phyloP scores from a whole-genome alignment of 1,140 invertebrate genomes.

The Drosophila azteca region DNA sequence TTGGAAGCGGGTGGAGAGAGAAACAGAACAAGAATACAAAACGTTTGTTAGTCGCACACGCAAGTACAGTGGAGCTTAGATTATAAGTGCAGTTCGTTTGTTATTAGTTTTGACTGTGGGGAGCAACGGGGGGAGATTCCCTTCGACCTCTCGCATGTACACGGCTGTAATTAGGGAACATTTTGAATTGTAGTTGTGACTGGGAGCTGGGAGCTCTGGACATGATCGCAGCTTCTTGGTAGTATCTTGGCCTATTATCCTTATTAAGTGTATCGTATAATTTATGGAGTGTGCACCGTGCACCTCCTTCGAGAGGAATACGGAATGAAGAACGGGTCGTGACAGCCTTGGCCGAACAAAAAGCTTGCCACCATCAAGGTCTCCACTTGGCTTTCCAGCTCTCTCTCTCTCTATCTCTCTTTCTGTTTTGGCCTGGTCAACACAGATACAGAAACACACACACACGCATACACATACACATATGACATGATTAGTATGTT shows the following conservation, averaged over 20 bases:
- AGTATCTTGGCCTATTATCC: too few relatives aligned
- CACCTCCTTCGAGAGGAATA: too few relatives aligned
- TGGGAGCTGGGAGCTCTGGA: too few relatives aligned
- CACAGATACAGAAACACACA: conserved; percentile 21
- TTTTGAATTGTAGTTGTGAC: too few relatives aligned
- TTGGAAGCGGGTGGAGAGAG: conserved; percentile 7
- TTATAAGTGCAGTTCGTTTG: not conserved
- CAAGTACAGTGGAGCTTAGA: conserved; percentile 13
- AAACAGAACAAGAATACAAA: conserved; percentile 37
- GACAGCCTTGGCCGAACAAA: conserved; percentile 72
- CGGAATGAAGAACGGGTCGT: conserved; percentile 21
- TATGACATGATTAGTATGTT: conserved; percentile 83
- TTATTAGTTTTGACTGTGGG: too few relatives aligned
- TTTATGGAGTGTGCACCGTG: too few relatives aligned
- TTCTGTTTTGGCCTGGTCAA: conserved; percentile 26
- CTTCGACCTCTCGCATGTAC: too few relatives aligned
- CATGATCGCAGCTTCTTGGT: too few relatives aligned
- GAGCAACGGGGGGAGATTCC: too few relatives aligned
- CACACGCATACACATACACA: conserved; percentile 32
- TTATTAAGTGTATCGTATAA: too few relatives aligned
- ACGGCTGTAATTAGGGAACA: too few relatives aligned
- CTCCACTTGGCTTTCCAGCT: not conserved
- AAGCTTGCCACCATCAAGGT: conserved; percentile 32
- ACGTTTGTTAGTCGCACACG: conserved; percentile 57
- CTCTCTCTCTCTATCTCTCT: not conserved